phyloP scores from a whole-genome alignment of 2,888 invertebrate species.

The Dynastes hyllus region DNA sequence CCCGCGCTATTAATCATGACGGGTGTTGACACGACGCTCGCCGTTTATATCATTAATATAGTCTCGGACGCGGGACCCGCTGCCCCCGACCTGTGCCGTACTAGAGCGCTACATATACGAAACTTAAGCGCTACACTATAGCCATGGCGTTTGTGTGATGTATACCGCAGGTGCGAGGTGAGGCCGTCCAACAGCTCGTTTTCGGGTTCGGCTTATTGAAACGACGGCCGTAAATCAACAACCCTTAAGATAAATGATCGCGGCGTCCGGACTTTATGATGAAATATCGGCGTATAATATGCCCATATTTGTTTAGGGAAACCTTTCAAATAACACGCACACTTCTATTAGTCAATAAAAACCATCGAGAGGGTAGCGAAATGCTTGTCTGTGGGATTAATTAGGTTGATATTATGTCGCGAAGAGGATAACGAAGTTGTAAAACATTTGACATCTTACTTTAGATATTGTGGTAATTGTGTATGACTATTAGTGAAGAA shows the following conservation, averaged over 20 bases:
- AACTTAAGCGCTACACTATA: background rate
- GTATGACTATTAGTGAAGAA: no score
- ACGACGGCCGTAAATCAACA: conserved; percentile 5
- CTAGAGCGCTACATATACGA: background rate
- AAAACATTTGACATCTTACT: no score
- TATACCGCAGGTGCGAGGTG: conserved; percentile 4
- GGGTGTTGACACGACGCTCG: conserved; percentile 6
- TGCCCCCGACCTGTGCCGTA: background rate
- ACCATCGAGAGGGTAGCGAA: no score
- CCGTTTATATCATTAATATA: conserved; percentile 8
- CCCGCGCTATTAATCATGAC: conserved; percentile 11
- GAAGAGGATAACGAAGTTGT: no score
- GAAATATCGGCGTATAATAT: no score
- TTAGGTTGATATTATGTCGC: no score
- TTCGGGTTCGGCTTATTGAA: conserved; percentile 11
- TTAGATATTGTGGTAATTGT: no score
- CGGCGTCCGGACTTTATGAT: no score
- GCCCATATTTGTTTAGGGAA: no score
- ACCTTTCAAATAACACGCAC: no score
- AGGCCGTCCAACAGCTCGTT: background rate
- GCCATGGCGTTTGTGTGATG: background rate
- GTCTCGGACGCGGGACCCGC: background rate
- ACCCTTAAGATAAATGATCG: conserved; percentile 14
- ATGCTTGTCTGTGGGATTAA: no score
- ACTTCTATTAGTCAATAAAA: no score